Evolutionary conservation across 2,113 vertebrate genomes (phyloP), one percentile per base, ranked within the genome.

Genomic region (Lepus timidus): DNA sequence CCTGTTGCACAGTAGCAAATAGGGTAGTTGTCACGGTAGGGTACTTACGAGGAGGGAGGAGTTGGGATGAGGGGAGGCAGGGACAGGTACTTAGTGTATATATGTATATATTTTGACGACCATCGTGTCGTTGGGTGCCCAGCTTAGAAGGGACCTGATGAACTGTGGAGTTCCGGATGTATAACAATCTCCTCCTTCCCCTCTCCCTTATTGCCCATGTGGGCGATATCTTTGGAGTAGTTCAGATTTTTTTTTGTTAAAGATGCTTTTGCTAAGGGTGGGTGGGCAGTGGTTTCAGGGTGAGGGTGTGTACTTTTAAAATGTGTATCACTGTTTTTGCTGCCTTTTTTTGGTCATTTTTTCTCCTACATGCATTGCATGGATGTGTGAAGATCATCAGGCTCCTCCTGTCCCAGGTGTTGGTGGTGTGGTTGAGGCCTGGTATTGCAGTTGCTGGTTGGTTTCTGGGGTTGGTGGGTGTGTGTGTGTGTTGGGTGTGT

Each of bases 161-260:
- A 52, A 83, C 74, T 51, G 23, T 29, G 70, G 95, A 76, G 85
- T 85, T 94, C 70, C 52, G 3, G 49, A 76, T 90, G 33, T 85
- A 70, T 92, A 89, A 92, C 92, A 67, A 11, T 71, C 67, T 88
- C 89, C 85, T 85, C 85, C 94, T 83, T 11, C 68, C 36, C 87
- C 51, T 82, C 85, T 86, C 64, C 78, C 33, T 89, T 58, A 68
- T 51, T 95, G 90, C 62, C 74, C 55, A 0, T 36, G 23, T 16
- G 33, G 61, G 81, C 65, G 80, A 65, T 92, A 61, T 51, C 74
- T 33, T 79, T 78, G 82, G n/a, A 71, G 44, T 71, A 79, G 49
- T 71, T 89, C 33, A 52, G 29, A 31, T 62, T 81, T 65, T 75
- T n/a, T 1, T 14, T n/a, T 58, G 51, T 44, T 76, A 3, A 39